Evolutionary conservation across 2,888 invertebrate genomes (phyloP), one percentile per base, ranked within the genome.

Genomic region (Maniola hyperantus): DNA sequence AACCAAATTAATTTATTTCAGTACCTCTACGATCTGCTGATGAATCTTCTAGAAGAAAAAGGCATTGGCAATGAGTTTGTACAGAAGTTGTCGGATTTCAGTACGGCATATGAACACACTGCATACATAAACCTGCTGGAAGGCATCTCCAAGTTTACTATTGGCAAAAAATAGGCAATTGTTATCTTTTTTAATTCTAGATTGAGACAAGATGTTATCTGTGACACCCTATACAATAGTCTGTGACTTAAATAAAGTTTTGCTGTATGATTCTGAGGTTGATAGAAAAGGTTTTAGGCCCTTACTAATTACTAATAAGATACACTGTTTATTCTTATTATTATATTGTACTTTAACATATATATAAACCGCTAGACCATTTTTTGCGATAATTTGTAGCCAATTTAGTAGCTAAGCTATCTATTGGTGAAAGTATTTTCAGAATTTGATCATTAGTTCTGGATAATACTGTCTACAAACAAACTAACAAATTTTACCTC

Each of bases 1-100:
- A 55, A 39, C 18, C 55, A 11, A 36, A 42, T 42, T 6, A 2
- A 59, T 50, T 53, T 8, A 4, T 74, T 73, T 50, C 93, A 98
- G 97, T 97, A 98, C 81, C 91, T 99, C 64, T 99, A 99, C 82
- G 99, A 99, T 84, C 93, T 98, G 58, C 91, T 99, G 73, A 97
- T 99, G 96, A 98, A 99, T 82, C 94, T 98, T 74, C 93, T 99
- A 67, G 99, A 99, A 86, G 99, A 99, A 84, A 97, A 99, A 77
- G 99, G 99, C 44, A 93, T 99, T 70, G 96, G 96, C 80, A 98
- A 98, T 79, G 97, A 98, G 72, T 99, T 99, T 88, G 97, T 95
- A 0, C 96, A 97, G 77, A 97, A 98, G 82, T 83, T 99, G 20
- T 95, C 97, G 0, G 96, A 97, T 71, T 95, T 97, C 83, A 97